Base-by-base conservation (phyloP, 2,888 invertebrate genomes). In the Cryptocephalus moraei region DNA sequence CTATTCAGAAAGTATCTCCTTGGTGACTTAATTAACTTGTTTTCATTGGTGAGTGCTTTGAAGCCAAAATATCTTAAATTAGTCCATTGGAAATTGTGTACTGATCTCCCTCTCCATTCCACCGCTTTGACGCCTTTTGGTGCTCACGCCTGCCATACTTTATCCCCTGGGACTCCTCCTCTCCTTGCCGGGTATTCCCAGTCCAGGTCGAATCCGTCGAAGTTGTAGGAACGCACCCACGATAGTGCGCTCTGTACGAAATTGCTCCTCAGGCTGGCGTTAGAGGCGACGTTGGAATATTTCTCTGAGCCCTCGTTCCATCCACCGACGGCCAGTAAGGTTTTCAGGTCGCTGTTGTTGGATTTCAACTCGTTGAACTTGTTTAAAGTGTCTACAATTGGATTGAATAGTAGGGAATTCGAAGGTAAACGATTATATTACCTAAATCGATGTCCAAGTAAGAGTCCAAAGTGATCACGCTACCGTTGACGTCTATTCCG, bases 191-290 rank as follows among this genome's bases (percentile, higher is more conserved):
- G 84, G 55, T 82, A 84, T 58, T 84, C 82, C 85, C 86, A 86
- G 62, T 86, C 84, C 0, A 86, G 43, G 58, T 86, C 85, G 0
- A 86, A 69, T 1, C 86, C 86, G 58, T 86, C 82, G 51, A 86
- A 86, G 0, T 73, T 73, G 57, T 82, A 70, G 3, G 70, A 68
- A 36, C 67, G 59, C 0, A 84, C 56, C 60, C 82, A 78, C 11
- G 48, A 41, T 12, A 62, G 44, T 11, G 77, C 75, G 45, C 77
- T 80, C 3, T 72, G 58, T 13, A 82, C 75, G 56, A 86, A 83
- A 41, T 61, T 68, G 1, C 67, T 62, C n/a, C 81, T 73, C 1
- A 68, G 54, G 0, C 48, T 46, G 2, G 75, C 67, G 9, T 69
- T 69, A 31, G 75, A 70, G 69, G 73, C 69, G 53, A 73, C 71